Base-by-base conservation (phyloP, 2,888 invertebrate species). In the Leptopilina myrica region DNA sequence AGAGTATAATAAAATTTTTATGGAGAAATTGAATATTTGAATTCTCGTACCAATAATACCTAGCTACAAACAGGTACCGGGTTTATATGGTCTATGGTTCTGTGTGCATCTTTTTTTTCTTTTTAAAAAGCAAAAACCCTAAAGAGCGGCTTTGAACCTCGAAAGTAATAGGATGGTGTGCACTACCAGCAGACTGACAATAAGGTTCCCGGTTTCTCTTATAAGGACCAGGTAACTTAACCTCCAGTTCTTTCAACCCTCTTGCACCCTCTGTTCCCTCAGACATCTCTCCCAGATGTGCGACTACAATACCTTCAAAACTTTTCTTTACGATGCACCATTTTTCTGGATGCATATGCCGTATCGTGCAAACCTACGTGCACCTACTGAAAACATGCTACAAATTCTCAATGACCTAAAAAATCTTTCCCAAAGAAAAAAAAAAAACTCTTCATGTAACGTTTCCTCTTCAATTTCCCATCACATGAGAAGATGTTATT, bases 31-130 rank as follows among this genome's bases (percentile, higher is more conserved):
- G 56, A n/a, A 56, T 43, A 43, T 43, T 8, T 43, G 43, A 82
- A 81, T 84, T 86, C 84, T 86, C 84, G 86, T 85, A 88, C 85
- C 86, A 88, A 87, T 85, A 85, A 81, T 85, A 85, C 85, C 86
- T 1, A 7, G 83, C 84, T 86, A 86, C 84, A 85, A 87, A 86
- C 84, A 86, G 83, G 82, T 85, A 78, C 82, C 80, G 80, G 81
- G 20, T 20, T 79, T 79, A 33, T 64, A 80, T 79, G 81, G 33
- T 33, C 78, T 79, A 33, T 64, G 81, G 43, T 43, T 43, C 83
- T 80, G 77, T 80, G 80, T 78, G 59, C 78, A 67, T 76, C 40
- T 20, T 56, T 66, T 76, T 75, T 66, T 76, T 75, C 14, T 14
- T 20, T 64, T 33, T 64, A 11, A 12, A 40, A 64, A 64, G 33